Evolutionary conservation across 2,888 invertebrate species (phyloP).

Genomic region (Diarsia mendica): DNA sequence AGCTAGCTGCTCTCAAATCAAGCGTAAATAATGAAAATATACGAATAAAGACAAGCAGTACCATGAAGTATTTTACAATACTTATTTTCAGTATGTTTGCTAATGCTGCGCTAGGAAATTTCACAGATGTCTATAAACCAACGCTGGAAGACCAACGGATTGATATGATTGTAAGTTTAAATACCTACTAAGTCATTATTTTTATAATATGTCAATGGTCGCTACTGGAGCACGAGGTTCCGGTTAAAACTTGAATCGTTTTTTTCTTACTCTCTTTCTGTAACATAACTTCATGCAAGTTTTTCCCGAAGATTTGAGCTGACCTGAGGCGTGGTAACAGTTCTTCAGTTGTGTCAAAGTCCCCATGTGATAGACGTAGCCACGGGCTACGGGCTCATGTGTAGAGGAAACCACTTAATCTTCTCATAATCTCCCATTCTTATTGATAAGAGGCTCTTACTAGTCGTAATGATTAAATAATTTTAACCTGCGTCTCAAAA

Average conservation of each 20-base stretch:
- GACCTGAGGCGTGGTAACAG: background rate
- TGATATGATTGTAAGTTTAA: conserved; percentile 58
- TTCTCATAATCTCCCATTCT: too few relatives aligned
- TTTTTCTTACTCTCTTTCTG: too few relatives aligned
- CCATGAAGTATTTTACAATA: conserved; percentile 40
- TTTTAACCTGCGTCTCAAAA: too few relatives aligned
- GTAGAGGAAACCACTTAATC: too few relatives aligned
- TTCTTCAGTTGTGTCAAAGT: too few relatives aligned
- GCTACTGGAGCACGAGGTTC: background rate
- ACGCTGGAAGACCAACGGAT: conserved; percentile 43
- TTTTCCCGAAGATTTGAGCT: background rate
- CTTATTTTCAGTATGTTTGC: conserved; percentile 31
- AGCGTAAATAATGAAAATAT: conserved; percentile 1
- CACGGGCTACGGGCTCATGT: too few relatives aligned
- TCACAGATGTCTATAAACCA: background rate
- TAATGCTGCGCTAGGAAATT: conserved; percentile 20
- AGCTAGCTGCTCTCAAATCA: background rate
- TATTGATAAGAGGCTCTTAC: too few relatives aligned
- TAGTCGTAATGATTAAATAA: too few relatives aligned
- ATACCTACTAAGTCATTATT: too few relatives aligned
- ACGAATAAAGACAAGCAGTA: background rate
- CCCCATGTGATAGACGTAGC: too few relatives aligned
- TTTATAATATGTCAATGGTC: background rate
- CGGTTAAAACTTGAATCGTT: background rate
- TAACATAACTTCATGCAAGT: background rate